Evolutionary conservation across 2,888 invertebrate genomes (phyloP).

Genomic region (Chymomyza procnemis): DNA sequence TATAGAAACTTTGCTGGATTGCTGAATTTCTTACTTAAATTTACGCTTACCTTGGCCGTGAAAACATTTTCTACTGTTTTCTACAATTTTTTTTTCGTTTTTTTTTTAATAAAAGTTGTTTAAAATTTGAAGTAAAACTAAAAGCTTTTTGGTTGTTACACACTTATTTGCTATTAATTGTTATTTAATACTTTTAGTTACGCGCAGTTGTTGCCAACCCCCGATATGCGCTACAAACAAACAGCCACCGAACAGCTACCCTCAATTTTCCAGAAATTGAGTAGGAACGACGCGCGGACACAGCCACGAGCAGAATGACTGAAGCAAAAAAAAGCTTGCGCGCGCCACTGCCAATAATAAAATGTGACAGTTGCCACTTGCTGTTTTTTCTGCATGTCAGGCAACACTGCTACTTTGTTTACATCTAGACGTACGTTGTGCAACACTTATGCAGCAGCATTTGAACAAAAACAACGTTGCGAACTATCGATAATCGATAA

Average conservation of each 20-base stretch:
- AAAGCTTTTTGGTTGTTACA: constrained; percentile 11
- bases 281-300: constrained; percentile 17
- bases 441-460: background rate
- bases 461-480: too few species aligned
- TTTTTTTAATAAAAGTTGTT: constrained; percentile 18
- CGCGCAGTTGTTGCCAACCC: constrained; percentile 23
- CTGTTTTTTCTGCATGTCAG: background rate
- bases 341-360: constrained; percentile 9
- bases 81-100: constrained; percentile 15
- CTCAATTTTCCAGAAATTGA: constrained; percentile 2
- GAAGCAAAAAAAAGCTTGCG: constrained; percentile 28
- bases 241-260: constrained; percentile 19
- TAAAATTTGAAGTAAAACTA: constrained; percentile 10
- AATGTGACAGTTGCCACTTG: background rate
- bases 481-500: too few species aligned
- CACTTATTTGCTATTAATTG: constrained; percentile 42
- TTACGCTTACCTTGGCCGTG: constrained; percentile 74
- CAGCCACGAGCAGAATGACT: constrained; percentile 21
- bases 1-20: background rate
- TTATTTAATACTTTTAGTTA: constrained; percentile 44
- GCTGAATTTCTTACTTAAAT: background rate
- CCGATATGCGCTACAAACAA: constrained; percentile 37
- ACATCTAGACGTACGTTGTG: background rate
- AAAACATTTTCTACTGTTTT: constrained; percentile 64
- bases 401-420: background rate